Base-by-base conservation (phyloP, 2,113 vertebrate species). In the Hypanus sabinus region DNA sequence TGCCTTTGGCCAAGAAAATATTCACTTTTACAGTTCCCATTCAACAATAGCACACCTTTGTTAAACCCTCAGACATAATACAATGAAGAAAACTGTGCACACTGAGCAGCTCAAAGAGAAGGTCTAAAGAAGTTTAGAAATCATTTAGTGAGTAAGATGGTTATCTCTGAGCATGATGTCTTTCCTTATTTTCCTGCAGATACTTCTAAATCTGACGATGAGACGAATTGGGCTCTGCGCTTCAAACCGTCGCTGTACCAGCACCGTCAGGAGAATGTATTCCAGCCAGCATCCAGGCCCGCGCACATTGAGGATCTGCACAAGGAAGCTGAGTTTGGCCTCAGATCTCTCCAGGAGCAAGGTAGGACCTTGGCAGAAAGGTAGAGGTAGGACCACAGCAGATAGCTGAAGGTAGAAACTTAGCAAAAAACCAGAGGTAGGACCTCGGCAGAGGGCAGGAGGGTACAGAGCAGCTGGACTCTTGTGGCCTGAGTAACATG, bases 291-390 rank as follows among this genome's bases (percentile, higher is more conserved):
- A 76, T 97, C 96, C 65, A 96, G 98, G 24, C 97, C 98, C 0
- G 97, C 97, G 27, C 97, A 99, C 95, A 96, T 99, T 94, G 97
- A 99, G 94, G 98, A 98, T 95, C 97, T 99, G 81, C 98, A 99
- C 96, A 97, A 95, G 0, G 98, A 99, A 96, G 99, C 99, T 9
- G 97, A 97, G 96, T 97, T 98, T 94, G 98, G 98, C 0, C 96
- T 99, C 46, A 98, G 98, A 95, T 98, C 98, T 94, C 96, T 98
- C 62, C 98, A 98, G 95, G 96, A 98, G 94, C 98, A 98, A 96
- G 99, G 99, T 99, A 96, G 65, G 95, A n/a, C 11, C 0, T 0
- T 0, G 24, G 36, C 62, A 68, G 60, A n/a, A 20, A 2, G 30
- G 20, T 24, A n/a, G n/a, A 96, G 99, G 99, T 99, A 96, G 65